These are phyloP conservation scores for Ambastaia sidthimunki DNA, from an alignment of 2,797 vertebrate species.

Conservation along the genomic window DNA sequence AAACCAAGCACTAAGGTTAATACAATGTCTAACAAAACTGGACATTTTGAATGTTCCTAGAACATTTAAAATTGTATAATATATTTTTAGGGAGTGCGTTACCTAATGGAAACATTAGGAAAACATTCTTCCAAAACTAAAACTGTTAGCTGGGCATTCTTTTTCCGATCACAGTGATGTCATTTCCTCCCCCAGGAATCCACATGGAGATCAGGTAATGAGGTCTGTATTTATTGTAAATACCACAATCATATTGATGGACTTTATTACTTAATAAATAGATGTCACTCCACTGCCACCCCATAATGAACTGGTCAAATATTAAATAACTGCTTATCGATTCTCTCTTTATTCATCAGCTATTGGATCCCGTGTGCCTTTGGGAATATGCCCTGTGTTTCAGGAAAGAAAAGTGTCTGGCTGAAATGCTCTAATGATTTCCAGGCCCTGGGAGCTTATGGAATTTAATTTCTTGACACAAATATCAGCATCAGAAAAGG, in stretches of 20 bases:
- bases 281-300: background rate
- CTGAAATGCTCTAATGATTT: conserved; percentile 70
- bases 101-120: too few species aligned
- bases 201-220: background rate
- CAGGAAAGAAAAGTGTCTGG: conserved; percentile 46
- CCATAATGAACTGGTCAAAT: conserved; percentile 25
- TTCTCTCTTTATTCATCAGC: conserved; percentile 28
- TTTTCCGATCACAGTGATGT: conserved; percentile 9
- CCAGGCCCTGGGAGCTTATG: conserved; percentile 73
- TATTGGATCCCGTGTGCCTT: conserved; percentile 29
- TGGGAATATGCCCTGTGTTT: conserved; percentile 43
- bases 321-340: conserved; percentile 44
- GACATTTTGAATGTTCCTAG: too few species aligned
- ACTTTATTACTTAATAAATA: conserved; percentile 9
- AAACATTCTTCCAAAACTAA: too few species aligned
- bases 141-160: background rate
- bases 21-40: too few species aligned
- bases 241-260: background rate
- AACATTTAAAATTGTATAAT: too few species aligned
- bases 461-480: conserved; percentile 83
- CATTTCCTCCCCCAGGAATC: background rate
- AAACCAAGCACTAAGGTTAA: too few species aligned
- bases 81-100: too few species aligned
- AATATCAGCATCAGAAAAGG: conserved; percentile 83
- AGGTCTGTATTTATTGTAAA: conserved; percentile 5